phyloP scores from a whole-genome alignment of 2,888 invertebrate species.

The Rhingia campestris region DNA sequence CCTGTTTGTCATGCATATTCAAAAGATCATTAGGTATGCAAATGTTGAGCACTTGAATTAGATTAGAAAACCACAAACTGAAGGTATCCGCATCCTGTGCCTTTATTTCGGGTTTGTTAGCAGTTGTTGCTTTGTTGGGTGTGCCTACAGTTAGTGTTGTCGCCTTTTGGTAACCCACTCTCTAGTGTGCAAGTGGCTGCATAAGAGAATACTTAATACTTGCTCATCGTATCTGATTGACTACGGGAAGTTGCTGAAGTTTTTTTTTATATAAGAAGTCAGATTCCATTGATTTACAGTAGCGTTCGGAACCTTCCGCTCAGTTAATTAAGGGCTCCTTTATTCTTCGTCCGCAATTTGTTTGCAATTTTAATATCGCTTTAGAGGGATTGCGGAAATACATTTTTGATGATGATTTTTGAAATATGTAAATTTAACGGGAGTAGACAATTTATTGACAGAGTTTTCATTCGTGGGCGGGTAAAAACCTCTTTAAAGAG shows the following conservation, averaged over 20 bases:
- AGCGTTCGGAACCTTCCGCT: slow-evolving; percentile 19
- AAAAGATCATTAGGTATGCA: slow-evolving; percentile 74
- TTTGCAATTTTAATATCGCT: no score
- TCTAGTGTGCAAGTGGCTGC: not conserved
- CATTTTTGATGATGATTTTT: no score
- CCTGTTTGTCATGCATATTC: slow-evolving; percentile 71
- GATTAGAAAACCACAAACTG: slow-evolving; percentile 36
- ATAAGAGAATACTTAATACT: not conserved
- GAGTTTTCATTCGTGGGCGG: no score
- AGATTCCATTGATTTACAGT: slow-evolving; percentile 15
- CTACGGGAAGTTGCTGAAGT: slow-evolving; percentile 20
- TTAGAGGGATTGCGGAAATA: no score
- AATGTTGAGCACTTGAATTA: slow-evolving; percentile 59
- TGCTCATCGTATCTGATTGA: slow-evolving; percentile 22
- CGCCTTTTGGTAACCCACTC: not conserved
- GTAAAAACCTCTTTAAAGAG: no score
- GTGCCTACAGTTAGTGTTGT: not conserved
- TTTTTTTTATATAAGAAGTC: not conserved
- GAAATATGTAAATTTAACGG: no score
- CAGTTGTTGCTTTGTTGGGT: not conserved
- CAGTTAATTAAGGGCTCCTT: slow-evolving; percentile 26
- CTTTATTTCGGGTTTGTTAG: not conserved
- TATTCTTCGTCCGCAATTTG: no score
- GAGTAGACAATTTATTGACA: no score
- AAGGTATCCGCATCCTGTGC: slow-evolving; percentile 1